A percentile compares a stretch with the other conserved stretches of the same genome.
Conservation (phyloP, 2,888 invertebrate genomes). For the Rhyacophila evoluta region DNA sequence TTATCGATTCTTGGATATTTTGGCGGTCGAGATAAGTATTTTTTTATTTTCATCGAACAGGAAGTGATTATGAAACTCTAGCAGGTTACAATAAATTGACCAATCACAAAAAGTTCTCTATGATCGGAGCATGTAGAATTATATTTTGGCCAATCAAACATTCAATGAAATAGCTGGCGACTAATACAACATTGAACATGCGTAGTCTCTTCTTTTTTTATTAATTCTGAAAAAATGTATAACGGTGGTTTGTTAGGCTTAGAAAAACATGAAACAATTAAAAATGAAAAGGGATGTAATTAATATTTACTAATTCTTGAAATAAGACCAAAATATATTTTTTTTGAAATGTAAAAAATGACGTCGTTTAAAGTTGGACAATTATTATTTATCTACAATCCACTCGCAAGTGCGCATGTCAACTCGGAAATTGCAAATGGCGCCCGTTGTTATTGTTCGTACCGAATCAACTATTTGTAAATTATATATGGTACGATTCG, state of each 20-base stretch:
- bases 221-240: not conserved
- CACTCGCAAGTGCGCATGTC: slow-evolving; percentile 74
- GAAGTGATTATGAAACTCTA: slow-evolving; percentile 63
- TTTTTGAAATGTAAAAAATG: not conserved
- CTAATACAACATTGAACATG: slow-evolving; percentile 36
- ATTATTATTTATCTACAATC: slow-evolving; percentile 44
- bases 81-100: slow-evolving; percentile 34
- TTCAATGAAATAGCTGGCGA: slow-evolving; percentile 41
- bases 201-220: slow-evolving; percentile 19
- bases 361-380: slow-evolving; percentile 58
- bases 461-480: slow-evolving; percentile 83
- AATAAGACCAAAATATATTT: too few relatives aligned
- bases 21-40: slow-evolving; percentile 34
- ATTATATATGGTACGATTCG: slow-evolving; percentile 77
- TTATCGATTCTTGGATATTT: too few relatives aligned
- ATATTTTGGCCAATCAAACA: slow-evolving; percentile 46
- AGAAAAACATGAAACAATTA: too few relatives aligned
- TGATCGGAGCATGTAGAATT: slow-evolving; percentile 45
- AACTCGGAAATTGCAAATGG: slow-evolving; percentile 95
- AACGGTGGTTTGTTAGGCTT: not conserved
- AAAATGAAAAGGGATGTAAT: too few relatives aligned
- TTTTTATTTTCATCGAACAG: slow-evolving; percentile 58
- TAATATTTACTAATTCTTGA: too few relatives aligned
- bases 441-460: slow-evolving; percentile 99
- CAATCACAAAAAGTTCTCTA: slow-evolving; percentile 41